Percentiles rank a stretch among this genome's conserved stretches.
Conservation (phyloP, 2,888 invertebrate genomes). For the Teleogryllus oceanicus region DNA sequence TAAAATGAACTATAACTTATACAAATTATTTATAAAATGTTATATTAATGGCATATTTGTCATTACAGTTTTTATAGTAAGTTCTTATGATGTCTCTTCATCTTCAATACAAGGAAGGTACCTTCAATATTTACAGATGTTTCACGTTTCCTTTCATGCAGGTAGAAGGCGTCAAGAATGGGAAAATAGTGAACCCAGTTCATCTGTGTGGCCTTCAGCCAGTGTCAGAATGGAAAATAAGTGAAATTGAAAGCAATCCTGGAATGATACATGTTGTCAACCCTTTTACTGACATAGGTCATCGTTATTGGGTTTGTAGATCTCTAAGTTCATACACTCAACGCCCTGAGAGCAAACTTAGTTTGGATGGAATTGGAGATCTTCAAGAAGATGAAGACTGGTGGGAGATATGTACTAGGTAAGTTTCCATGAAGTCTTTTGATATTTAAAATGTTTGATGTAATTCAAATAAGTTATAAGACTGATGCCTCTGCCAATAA, state of each 20-base stretch:
- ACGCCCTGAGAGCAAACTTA: conserved; percentile 63
- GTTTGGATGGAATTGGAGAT: conserved; percentile 57
- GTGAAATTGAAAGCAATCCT: not conserved
- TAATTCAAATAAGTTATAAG: no score
- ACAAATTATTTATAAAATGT: no score
- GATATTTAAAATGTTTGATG: no score
- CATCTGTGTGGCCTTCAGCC: not conserved
- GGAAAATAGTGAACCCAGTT: not conserved
- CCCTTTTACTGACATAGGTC: conserved; percentile 74
- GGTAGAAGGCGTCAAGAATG: not conserved
- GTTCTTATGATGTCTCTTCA: no score
- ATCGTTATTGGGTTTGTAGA: conserved; percentile 77
- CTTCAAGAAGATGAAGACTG: conserved; percentile 52
- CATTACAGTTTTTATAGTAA: no score
- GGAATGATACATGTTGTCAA: conserved; percentile 58
- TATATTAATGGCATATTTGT: no score
- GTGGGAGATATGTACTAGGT: conserved; percentile 62
- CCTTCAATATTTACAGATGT: no score
- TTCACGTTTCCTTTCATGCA: not conserved
- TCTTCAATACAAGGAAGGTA: no score
- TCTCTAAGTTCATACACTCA: conserved; percentile 73
- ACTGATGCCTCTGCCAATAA: no score
- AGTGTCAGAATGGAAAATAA: not conserved
- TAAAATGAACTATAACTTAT: no score
- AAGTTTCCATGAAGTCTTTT: conserved; percentile 38